Evolutionary conservation across 2,113 vertebrate genomes (phyloP).

Genomic region (Sphyrna mokarran): DNA sequence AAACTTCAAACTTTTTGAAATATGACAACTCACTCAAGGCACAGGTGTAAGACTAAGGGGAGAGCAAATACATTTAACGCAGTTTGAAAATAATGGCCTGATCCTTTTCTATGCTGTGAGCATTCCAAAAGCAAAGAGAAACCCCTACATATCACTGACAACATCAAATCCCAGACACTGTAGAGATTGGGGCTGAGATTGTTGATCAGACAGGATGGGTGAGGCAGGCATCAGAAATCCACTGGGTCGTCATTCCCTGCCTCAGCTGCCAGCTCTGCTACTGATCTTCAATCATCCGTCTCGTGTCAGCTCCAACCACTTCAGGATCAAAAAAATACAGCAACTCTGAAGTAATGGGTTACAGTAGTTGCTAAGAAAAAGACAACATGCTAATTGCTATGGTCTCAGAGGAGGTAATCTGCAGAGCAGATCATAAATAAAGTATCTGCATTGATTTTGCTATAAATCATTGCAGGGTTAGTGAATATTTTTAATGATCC

Average conservation of each 20-base stretch:
- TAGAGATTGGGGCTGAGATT: slow-evolving; percentile 21
- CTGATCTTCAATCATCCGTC: slow-evolving; percentile 2
- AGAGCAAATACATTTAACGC: neutral
- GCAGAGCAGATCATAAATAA: neutral
- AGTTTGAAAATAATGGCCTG: neutral
- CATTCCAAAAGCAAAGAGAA: neutral
- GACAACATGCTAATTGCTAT: neutral
- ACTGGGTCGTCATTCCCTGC: neutral
- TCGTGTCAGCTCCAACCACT: neutral
- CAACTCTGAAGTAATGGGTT: neutral
- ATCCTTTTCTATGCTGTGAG: neutral
- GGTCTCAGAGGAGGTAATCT: neutral
- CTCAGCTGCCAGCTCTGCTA: slow-evolving; percentile 9
- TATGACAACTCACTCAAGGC: neutral
- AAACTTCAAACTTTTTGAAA: too few species aligned
- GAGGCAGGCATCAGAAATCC: slow-evolving; percentile 23
- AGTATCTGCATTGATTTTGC: neutral
- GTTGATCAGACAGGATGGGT: slow-evolving; percentile 34
- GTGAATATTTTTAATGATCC: neutral
- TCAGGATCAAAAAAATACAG: slow-evolving; percentile 26
- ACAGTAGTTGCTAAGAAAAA: neutral
- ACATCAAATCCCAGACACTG: neutral
- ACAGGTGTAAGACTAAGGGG: neutral
- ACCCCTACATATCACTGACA: neutral
- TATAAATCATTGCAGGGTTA: neutral